Conservation (phyloP, 2,888 invertebrate species). For the Callyntrura sp. region DNA sequence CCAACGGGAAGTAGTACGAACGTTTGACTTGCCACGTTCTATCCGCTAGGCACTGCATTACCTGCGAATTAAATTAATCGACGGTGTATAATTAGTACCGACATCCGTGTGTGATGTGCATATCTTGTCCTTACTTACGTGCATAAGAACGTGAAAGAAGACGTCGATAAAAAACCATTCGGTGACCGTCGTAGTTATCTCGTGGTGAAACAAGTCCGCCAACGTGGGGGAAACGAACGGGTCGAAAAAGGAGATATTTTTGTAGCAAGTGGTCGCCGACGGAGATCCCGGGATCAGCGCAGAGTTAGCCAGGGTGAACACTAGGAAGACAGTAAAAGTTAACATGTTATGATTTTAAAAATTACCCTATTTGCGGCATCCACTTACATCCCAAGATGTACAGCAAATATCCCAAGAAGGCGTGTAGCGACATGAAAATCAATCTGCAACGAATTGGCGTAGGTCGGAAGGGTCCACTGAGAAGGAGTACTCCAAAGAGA, state of each 20-base stretch:
- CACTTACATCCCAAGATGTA: conserved; percentile 15
- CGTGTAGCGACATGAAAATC: neutral
- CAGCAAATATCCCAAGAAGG: neutral
- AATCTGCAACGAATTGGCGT: neutral
- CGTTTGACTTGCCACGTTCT: conserved; percentile 3
- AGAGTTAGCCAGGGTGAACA: neutral
- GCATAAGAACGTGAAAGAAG: neutral
- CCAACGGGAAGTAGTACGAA: neutral
- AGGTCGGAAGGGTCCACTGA: neutral
- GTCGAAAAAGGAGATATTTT: neutral
- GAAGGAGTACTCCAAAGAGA: neutral
- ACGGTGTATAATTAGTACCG: neutral
- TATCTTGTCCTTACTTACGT: neutral
- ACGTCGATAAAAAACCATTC: neutral
- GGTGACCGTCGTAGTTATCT: neutral
- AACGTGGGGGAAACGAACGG: neutral
- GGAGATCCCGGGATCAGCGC: conserved; percentile 15
- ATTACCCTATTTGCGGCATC: no score
- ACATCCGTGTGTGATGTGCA: neutral
- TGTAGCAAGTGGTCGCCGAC: neutral
- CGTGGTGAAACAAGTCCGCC: neutral
- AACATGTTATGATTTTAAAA: no score
- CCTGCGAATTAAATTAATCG: neutral
- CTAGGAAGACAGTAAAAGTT: no score
- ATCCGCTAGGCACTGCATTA: conserved; percentile 7